Evolutionary conservation across 2,113 vertebrate species (phyloP), one percentile per base, ranked within the genome.

Genomic region (Vombatus ursinus): DNA sequence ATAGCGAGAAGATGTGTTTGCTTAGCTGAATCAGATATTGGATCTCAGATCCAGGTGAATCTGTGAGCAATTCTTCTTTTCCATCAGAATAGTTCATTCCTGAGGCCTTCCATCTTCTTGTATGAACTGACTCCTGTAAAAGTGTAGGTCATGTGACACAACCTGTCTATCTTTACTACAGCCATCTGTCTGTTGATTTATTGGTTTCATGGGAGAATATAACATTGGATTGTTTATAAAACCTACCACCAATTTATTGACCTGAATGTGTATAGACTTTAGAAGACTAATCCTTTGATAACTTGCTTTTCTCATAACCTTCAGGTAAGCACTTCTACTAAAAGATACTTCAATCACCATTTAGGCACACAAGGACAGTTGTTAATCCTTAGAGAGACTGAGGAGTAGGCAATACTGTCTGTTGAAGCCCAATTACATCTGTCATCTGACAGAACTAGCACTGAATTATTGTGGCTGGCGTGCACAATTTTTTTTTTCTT

Each of bases 321-420:
- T 98, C 97, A 97, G 96, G 95, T 96, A 97, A 97, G 97, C 91
- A 94, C 68, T 95, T 97, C 89, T 77, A 93, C 26, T 61, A 93
- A 97, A 93, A 96, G 50, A 90, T 96, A 96, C 95, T 97, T 98
- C 96, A 97, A 96, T 97, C 96, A 95, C 92, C 92, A 94, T 95
- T 96, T 97, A 97, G 96, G 93, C 91, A 94, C 95, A 96, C 95
- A 97, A 96, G 92, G 97, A 97, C 96, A 97, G 94, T 93, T 97
- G 95, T 96, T 96, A 95, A 94, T 93, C 95, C 95, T 97, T 94
- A 94, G 97, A 96, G 95, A 97, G 92, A 94, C 95, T 98, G 96
- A 98, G 96, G 96, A 31, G 28, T 31, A 61, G 54, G 54, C 26
- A 31, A 31, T 61, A 31, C 28, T 61, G 28, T 31, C 28, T 61